Base-by-base conservation (phyloP, 2,888 invertebrate species). In the Prosapia bicincta region DNA sequence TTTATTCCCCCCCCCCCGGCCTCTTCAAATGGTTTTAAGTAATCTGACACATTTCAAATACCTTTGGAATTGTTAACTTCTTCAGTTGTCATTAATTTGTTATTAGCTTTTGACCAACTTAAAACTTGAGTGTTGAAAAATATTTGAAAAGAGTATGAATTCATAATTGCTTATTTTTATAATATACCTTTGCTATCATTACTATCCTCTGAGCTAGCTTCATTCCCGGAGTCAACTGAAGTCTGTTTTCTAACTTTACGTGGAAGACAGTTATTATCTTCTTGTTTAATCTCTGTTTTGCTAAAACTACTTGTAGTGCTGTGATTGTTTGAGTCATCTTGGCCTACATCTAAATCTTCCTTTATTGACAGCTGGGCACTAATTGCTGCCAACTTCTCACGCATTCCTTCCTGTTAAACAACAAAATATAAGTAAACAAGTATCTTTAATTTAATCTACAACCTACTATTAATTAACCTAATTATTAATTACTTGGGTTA, bases 151-250 rank as follows among this genome's bases (percentile, higher is more conserved):
- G n/a, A n/a, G 9, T 9, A 38, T 38, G 13, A 38, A 38, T 13
- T 13, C 38, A 13, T 38, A 38, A 38, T 38, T 38, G 9, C 10
- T 38, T 13, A 9, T 13, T 13, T 13, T n/a, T n/a, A n/a, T n/a
- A n/a, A 30, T 6, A 15, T 26, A 83, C 83, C 82, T 84, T 91
- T 93, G 83, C 95, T 95, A 82, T 97, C 97, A 83, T 96, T 97
- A 84, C 96, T 96, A 83, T 96, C 96, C 84, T 97, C 96, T 0
- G 96, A 96, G 81, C 96, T 96, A 5, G 96, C 96, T 86, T 97
- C 96, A 85, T 96, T 96, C 79, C 95, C 94, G 54, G 95, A 96
- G 87, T 96, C 96, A 13, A 91, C 90, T 38, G 92, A 88, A 80
- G 88, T 89, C 84, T 86, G 90, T 84, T 90, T 90, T 28, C 87